A percentile compares a stretch with the other conserved stretches of the same genome.
phyloP scores from a whole-genome alignment of 2,113 vertebrate genomes.

The Kryptolebias marmoratus region DNA sequence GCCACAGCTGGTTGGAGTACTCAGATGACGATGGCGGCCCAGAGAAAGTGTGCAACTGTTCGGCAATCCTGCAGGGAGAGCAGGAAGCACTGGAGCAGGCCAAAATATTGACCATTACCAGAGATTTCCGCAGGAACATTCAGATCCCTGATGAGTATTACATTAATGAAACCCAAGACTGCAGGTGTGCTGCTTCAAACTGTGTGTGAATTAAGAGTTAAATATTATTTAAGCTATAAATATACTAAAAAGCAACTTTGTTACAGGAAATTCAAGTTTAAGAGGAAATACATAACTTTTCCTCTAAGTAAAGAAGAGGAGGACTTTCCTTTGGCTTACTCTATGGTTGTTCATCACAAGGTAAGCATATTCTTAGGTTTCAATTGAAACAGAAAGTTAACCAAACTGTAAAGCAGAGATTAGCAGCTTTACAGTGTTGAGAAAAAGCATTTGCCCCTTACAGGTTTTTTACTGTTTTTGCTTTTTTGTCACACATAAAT shows the following conservation, averaged over 20 bases:
- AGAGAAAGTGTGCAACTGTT: conserved; percentile 80
- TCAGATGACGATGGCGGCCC: conserved; percentile 62
- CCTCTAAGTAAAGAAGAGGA: conserved; percentile 87
- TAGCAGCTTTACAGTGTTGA: too few species aligned
- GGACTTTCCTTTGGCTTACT: conserved; percentile 90
- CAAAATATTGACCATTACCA: conserved; percentile 79
- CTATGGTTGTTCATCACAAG: conserved; percentile 91
- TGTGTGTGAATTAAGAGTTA: neutral
- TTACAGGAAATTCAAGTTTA: conserved; percentile 76
- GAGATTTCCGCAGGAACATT: conserved; percentile 73
- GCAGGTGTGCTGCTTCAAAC: conserved; percentile 53
- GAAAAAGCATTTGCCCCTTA: too few species aligned
- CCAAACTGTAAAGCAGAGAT: too few species aligned
- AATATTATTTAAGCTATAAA: neutral
- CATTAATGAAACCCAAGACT: conserved; percentile 83
- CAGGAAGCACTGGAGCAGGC: conserved; percentile 79
- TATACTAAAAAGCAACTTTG: neutral
- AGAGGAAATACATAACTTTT: conserved; percentile 84
- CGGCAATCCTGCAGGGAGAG: conserved; percentile 83
- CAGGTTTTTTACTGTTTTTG: too few species aligned
- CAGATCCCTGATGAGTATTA: conserved; percentile 80
- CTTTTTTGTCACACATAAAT: too few species aligned
- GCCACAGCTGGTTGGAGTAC: conserved; percentile 72
- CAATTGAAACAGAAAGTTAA: neutral
- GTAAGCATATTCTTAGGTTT: conserved; percentile 18